Evolutionary conservation across 2,888 invertebrate species (phyloP), one percentile per base, ranked within the genome.

Genomic region (Idaea straminata): DNA sequence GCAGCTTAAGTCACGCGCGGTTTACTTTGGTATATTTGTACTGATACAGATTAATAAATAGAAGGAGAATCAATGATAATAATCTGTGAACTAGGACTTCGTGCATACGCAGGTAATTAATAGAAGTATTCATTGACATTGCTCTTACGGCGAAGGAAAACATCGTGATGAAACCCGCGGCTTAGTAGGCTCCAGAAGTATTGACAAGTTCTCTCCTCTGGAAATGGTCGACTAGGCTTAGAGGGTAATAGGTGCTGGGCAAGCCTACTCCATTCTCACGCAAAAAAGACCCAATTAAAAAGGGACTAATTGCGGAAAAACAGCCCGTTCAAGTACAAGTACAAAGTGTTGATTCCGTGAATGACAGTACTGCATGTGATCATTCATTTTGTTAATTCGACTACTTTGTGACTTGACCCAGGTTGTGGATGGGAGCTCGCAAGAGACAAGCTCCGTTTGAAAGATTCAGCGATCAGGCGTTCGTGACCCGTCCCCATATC

Each of bases 361-460:
- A 47, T 61, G 63, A 66, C 34, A 58, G 64, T 70, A 69, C 69
- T 66, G 70, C 71, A 13, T 7, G 75, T 74, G 77, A 79, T 80
- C 79, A 83, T 80, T 82, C 73, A 78, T 78, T 82, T 77, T 76
- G 73, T 72, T 74, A 71, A 69, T 78, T 69, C 68, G 63, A 74
- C 77, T 75, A 73, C 76, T 76, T 78, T 71, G 72, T 71, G 13
- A 13, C 7, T 13, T 47, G 0, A 47, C 10, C 13, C 13, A 47
- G 13, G 13, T 10, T 7, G 47, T 47, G 47, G 47, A 10, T 10
- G 47, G 0, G 5, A 6, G 47, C 47, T 13, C 47, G 73, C 77
- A 76, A 79, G 77, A 80, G 74, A 13, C 47, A 7, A 36, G 6
- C 71, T 69, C 65, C 75, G 70, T 76, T 78, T 71, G 68, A 69